Conservation (phyloP, 2,888 invertebrate species). For the Euzetes globulus region DNA sequence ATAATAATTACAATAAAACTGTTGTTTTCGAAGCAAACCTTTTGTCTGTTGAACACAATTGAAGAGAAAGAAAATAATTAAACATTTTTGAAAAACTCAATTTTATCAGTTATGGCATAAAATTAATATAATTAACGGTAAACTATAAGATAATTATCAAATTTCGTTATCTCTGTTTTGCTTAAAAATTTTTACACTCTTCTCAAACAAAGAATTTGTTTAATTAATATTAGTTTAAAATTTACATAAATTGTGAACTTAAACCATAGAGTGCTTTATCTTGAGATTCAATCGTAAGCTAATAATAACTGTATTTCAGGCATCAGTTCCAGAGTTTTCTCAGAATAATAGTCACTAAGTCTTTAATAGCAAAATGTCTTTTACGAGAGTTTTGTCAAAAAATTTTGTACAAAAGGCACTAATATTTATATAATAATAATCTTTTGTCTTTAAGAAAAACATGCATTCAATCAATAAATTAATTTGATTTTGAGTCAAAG, state of each 20-base stretch:
- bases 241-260: conserved; percentile 26
- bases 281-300: conserved; percentile 19
- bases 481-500: conserved; percentile 23
- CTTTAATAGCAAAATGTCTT: neutral
- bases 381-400: neutral
- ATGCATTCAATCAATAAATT: conserved; percentile 5
- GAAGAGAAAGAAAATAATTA: neutral
- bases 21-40: neutral
- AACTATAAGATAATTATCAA: no score
- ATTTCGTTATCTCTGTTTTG: neutral
- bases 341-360: neutral
- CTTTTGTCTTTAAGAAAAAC: neutral
- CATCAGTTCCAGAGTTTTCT: neutral
- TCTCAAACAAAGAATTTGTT: neutral
- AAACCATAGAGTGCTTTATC: conserved; percentile 16
- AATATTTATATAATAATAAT: neutral
- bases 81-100: neutral
- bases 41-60: neutral
- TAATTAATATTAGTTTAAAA: neutral
- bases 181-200: neutral
- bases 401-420: conserved; percentile 26
- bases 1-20: neutral
- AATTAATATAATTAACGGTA: neutral
- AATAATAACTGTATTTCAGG: conserved; percentile 8
- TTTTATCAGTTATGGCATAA: neutral